These are phyloP conservation scores for Anthonomus grandis DNA, from an alignment of 1,140 invertebrate species.

Conservation along the genomic window DNA sequence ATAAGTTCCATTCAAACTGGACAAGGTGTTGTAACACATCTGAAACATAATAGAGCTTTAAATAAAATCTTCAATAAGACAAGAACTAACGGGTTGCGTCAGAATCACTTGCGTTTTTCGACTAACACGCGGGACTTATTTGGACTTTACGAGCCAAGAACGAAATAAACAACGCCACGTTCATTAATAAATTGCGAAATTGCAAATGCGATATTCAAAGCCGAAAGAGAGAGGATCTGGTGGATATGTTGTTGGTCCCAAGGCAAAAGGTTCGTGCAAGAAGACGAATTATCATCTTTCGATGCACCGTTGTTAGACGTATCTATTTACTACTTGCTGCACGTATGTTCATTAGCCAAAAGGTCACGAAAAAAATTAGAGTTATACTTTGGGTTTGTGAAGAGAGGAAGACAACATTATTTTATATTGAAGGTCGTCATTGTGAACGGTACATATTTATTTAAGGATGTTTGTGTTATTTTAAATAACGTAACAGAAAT, in stretches of 20 bases:
- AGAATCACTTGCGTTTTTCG: constrained; percentile 26
- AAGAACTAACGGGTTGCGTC: no score
- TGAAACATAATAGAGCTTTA: constrained; percentile 24
- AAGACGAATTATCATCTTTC: constrained; percentile 28
- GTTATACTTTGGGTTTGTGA: not conserved
- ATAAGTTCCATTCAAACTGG: no score
- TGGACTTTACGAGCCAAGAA: constrained; percentile 26
- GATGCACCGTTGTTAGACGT: constrained; percentile 4
- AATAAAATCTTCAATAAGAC: constrained; percentile 21
- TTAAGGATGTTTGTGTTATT: no score
- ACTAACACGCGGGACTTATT: constrained; percentile 28
- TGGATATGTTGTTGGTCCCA: no score
- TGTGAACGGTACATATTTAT: no score
- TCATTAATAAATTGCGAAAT: constrained; percentile 32
- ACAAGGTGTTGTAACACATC: no score
- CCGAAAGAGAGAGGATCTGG: constrained; percentile 30
- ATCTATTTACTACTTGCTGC: constrained; percentile 7
- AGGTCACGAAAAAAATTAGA: constrained; percentile 1
- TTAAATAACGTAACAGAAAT: no score
- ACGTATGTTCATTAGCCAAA: not conserved
- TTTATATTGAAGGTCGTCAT: no score
- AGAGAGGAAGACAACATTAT: no score
- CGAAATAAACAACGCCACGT: constrained; percentile 28
- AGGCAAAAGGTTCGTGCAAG: constrained; percentile 33
- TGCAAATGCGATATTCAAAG: constrained; percentile 28